These are phyloP conservation scores for Myopa tessellatipennis DNA, from an alignment of 2,888 invertebrate species.

Conservation along the genomic window DNA sequence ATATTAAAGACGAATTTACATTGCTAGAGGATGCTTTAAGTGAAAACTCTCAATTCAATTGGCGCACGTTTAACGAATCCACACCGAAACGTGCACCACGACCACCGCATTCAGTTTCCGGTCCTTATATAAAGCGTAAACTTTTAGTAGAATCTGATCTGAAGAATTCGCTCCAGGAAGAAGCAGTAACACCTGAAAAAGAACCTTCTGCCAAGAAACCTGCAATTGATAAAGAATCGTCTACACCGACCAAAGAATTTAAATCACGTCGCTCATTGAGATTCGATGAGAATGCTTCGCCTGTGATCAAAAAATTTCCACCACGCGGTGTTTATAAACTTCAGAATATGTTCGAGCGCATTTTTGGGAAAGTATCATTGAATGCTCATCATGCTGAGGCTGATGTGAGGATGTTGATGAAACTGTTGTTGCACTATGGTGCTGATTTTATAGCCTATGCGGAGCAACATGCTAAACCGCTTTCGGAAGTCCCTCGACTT, in stretches of 20 bases:
- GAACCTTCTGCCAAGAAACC: not conserved
- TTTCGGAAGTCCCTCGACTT: slow-evolving; percentile 49
- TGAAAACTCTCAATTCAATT: slow-evolving; percentile 48
- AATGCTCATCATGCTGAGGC: slow-evolving; percentile 76
- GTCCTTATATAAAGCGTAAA: slow-evolving; percentile 9
- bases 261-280: slow-evolving; percentile 52
- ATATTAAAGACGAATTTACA: not conserved
- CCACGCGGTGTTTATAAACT: slow-evolving; percentile 70
- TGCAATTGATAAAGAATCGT: not conserved
- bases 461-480: slow-evolving; percentile 58
- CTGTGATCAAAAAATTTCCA: slow-evolving; percentile 50
- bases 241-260: not conserved
- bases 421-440: slow-evolving; percentile 72
- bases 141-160: not conserved
- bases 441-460: slow-evolving; percentile 72
- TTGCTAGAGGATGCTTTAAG: slow-evolving; percentile 48
- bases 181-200: not conserved
- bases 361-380: slow-evolving; percentile 67
- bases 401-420: slow-evolving; percentile 75
- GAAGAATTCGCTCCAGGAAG: not conserved
- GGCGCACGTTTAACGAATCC: slow-evolving; percentile 70
- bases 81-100: slow-evolving; percentile 69
- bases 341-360: slow-evolving; percentile 70
- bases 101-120: not conserved
- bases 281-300: slow-evolving; percentile 21